Evolutionary conservation across 2,113 vertebrate species (phyloP).

Genomic region (Ariopsis seemanni): DNA sequence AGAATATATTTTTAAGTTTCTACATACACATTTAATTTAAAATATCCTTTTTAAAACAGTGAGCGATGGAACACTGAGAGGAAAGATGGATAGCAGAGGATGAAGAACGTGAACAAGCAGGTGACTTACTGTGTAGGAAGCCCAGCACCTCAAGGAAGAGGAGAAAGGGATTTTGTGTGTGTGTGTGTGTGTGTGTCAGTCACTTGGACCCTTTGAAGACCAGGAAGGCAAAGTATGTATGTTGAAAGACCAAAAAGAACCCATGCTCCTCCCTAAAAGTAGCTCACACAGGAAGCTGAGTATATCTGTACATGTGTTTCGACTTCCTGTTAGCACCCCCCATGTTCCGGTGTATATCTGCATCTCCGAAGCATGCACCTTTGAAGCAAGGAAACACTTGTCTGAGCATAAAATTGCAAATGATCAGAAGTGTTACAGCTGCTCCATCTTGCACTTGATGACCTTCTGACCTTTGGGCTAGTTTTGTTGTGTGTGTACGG

Average conservation of each 20-base stretch:
- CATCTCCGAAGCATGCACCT: not conserved
- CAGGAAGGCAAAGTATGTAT: not conserved
- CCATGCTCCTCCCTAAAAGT: conserved; percentile 13
- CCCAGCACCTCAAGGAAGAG: not conserved
- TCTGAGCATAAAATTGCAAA: not conserved
- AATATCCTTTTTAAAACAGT: not conserved
- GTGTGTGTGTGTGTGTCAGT: not conserved
- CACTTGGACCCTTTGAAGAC: conserved; percentile 1
- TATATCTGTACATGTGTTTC: conserved; percentile 13
- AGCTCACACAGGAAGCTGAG: conserved; percentile 40
- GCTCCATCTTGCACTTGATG: not conserved
- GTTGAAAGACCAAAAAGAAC: conserved; percentile 36
- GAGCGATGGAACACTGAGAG: not conserved
- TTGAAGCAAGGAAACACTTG: not conserved
- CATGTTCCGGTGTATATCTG: conserved; percentile 2
- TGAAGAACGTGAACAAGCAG: not conserved
- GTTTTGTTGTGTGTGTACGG: not conserved
- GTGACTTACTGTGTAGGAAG: conserved; percentile 21
- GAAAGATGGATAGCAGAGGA: not conserved
- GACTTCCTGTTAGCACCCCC: conserved; percentile 42
- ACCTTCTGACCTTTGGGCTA: not conserved
- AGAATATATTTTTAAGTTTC: not conserved
- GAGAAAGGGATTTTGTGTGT: not conserved
- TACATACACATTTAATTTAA: not conserved
- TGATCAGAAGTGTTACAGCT: not conserved